Base-by-base conservation (phyloP, 2,113 vertebrate species). In the Chloropsis cyanopogon region DNA sequence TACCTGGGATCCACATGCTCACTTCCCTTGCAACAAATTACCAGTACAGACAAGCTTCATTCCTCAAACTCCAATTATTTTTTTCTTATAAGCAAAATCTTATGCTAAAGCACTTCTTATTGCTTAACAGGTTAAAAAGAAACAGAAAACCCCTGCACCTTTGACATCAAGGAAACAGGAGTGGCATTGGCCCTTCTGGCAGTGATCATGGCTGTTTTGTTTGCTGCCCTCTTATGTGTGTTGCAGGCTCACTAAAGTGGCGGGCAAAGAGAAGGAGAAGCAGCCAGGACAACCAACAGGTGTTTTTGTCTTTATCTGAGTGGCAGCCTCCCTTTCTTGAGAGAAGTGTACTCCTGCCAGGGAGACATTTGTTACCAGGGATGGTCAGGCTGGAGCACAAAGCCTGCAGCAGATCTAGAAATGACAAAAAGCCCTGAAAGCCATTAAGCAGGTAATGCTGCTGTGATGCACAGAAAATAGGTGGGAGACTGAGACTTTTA, bases 361-460 rank as follows among this genome's bases (percentile, higher is more conserved):
- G 35, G 16, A 42, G 9, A 63, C 9, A 14, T 53, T 37, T 59
- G 52, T 37, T 76, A 52, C 24, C 41, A 54, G 9, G 16, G 24
- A 42, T 26, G 21, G 10, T 39, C 39, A 86, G 39, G 24, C 33
- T 84, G 52, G 17, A 56, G 37, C 42, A 73, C 23, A 42, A 44
- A 73, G 4, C 46, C 49, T 18, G 2, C 44, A 95, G 78, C 19
- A 71, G 50, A 73, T 71, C 22, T 25, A 37, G n/a, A 52, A 53
- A 70, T 53, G 10, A 35, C 65, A 89, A 75, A 70, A 24, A 91
- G n/a, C 35, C 33, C 49, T 60, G 52, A 78, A 56, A 18, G 44
- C 54, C 1, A 0, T 20, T 10, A 42, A 89, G 42, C 20, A 49
- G 31, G 10, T 53, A 80, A 65, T 1, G 4, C 9, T 8, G 2